Evolutionary conservation across 1,140 invertebrate species (phyloP), one percentile per base, ranked within the genome.

Genomic region (Caerostris darwini): DNA sequence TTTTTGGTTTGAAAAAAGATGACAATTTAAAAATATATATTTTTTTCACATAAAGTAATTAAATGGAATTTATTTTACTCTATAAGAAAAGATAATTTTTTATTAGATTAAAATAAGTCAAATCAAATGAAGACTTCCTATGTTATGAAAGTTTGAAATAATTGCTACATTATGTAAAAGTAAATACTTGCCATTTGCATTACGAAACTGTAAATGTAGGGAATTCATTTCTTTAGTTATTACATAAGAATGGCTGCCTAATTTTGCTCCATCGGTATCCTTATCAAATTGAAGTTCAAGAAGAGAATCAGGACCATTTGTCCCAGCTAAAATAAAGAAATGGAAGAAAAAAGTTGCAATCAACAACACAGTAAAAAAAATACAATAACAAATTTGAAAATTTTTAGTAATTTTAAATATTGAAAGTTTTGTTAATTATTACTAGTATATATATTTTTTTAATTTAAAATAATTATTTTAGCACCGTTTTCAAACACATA

Each of bases 211-310:
- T 90, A 94, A 58, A 86, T 95, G 67, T 34, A 86, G 19, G 56
- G 81, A 87, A 7, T 64, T 82, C 10, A 89, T 69, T 5, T 95
- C 93, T 58, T 95, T 94, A 5, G 90, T 94, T 64, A 95, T 95
- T 14, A 95, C 88, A 94, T 94, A 95, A n/a, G 58, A 83, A 67
- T 94, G 89, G 19, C 83, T 93, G 12, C 94, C 94, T 88, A 95
- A 85, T 71, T 91, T 82, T 54, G 95, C 88, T 81, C 92, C 88
- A 83, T 95, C 95, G n/a, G 94, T 92, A 64, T 95, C 95, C 90
- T 95, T 95, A 50, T 94, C 94, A 50, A 95, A 81, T 34, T 93
- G 61, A 34, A 95, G 67, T 92, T 94, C 92, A 83, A 94, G 81
- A 8, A 91, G 64, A 59, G 64, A 91, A 86, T 91, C 90, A 10